Base-by-base conservation (phyloP, 1,140 invertebrate species). In the Pygmarrhopalites habei region DNA sequence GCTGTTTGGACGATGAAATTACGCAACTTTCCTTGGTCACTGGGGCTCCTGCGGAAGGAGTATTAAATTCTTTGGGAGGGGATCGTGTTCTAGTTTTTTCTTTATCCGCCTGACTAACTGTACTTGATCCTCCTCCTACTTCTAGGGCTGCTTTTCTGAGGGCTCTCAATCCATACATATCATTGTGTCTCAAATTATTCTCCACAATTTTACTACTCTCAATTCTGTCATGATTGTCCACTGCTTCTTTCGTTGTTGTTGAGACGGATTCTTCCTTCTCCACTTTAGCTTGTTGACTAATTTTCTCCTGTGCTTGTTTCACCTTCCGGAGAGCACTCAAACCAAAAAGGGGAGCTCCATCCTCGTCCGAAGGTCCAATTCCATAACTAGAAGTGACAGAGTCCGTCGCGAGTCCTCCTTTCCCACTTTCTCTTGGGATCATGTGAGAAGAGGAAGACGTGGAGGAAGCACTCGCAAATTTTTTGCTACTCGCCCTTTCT, bases 331-430 rank as follows among this genome's bases (percentile, higher is more conserved):
- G 77, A 39, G 86, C 87, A 72, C 82, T 81, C 53, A 88, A 79
- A 39, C 86, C 87, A 74, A 88, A 88, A 25, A 89, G 77, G 4
- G 86, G 86, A 58, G 80, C 77, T n/a, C 86, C 86, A 68, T 87
- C 82, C 65, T 87, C 85, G 73, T 89, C 87, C 4, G 85, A 85
- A 41, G 88, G 88, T 2, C 86, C 87, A 2, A 87, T 83, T 1
- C 88, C 87, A 73, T 90, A 90, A 72, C 87, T 86, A 1, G 87
- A 88, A 7, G 85, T 87, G 47, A 89, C 85, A 32, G 82, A 81
- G 73, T 86, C 83, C 3, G 77, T 79, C 10, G 51, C 64, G 3
- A 66, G 58, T 64, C 52, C 14, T 58, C 47, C 46, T 39, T 39
- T 39, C 17, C 17, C 35, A n/a, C 23, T 60, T 44, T 23, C 56